Evolutionary conservation across 2,797 vertebrate genomes (phyloP).

Genomic region (Emydoidea blandingii): DNA sequence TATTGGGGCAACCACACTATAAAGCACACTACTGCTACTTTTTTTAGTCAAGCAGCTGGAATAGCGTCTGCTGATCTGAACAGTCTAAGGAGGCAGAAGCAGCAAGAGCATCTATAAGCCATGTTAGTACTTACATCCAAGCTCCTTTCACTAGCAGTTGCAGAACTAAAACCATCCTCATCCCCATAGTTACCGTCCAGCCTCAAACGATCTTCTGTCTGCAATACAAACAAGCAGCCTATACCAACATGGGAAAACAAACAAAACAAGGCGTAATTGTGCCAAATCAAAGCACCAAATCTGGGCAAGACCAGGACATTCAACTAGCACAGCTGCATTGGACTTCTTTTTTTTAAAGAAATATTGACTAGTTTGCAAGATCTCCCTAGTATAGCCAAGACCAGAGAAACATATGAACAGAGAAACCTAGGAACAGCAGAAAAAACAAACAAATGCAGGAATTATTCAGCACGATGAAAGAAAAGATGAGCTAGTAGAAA

Average conservation of each 20-base stretch:
- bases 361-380: not conserved
- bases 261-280: not conserved
- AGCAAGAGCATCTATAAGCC: slow-evolving; percentile 18
- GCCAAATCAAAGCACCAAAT: slow-evolving; percentile 24
- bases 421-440: not conserved
- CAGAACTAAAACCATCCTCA: slow-evolving; percentile 74
- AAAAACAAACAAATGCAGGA: not conserved
- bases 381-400: not conserved
- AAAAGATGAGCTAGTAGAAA: not conserved
- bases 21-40: slow-evolving; percentile 31
- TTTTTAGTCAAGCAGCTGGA: slow-evolving; percentile 38
- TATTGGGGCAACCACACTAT: not conserved
- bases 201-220: slow-evolving; percentile 74
- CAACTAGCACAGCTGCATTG: not conserved
- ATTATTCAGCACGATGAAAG: not conserved
- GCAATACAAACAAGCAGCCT: slow-evolving; percentile 73
- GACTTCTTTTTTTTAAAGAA: not conserved
- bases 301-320: not conserved
- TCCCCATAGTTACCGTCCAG: slow-evolving; percentile 65
- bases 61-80: slow-evolving; percentile 30
- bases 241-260: slow-evolving; percentile 38
- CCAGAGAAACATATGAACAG: not conserved
- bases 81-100: slow-evolving; percentile 23
- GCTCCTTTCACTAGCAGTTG: slow-evolving; percentile 67
- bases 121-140: slow-evolving; percentile 79